These are phyloP conservation scores for Peribatodes rhomboidaria DNA, from an alignment of 2,888 invertebrate genomes.

Conservation along the genomic window DNA sequence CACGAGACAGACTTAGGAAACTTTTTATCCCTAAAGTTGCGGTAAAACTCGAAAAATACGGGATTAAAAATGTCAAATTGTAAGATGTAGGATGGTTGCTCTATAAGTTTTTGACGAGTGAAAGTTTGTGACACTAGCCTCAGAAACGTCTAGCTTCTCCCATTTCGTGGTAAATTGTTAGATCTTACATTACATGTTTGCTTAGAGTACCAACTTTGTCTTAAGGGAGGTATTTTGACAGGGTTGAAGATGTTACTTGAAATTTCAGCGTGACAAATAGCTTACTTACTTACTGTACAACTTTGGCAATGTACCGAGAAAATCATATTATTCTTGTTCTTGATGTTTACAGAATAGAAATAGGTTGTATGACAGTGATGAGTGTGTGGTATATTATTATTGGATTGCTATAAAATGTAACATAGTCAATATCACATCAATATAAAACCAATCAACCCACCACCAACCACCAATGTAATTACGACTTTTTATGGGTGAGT, in stretches of 20 bases:
- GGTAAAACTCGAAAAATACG: not conserved
- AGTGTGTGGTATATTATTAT: too few species aligned
- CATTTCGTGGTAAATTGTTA: constrained; percentile 9
- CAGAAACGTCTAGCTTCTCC: constrained; percentile 8
- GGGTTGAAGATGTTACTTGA: constrained; percentile 6
- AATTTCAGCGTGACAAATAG: constrained; percentile 6
- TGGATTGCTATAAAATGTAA: too few species aligned
- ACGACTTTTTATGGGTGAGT: too few species aligned
- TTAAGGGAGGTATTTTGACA: constrained; percentile 2
- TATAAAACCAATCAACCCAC: too few species aligned
- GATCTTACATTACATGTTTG: constrained; percentile 11
- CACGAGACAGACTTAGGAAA: too few species aligned
- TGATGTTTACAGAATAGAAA: not conserved
- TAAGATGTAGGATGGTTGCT: not conserved
- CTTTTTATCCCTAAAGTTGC: not conserved
- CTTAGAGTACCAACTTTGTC: constrained; percentile 15
- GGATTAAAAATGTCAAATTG: not conserved
- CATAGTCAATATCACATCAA: too few species aligned
- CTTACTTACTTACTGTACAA: not conserved
- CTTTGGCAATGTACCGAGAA: not conserved
- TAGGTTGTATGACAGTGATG: not conserved
- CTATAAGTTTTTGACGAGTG: constrained; percentile 2
- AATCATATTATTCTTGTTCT: not conserved
- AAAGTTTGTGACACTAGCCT: constrained; percentile 1
- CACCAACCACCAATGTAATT: too few species aligned